Conservation (phyloP, 2,888 invertebrate species). For the Maniola hyperantus region DNA sequence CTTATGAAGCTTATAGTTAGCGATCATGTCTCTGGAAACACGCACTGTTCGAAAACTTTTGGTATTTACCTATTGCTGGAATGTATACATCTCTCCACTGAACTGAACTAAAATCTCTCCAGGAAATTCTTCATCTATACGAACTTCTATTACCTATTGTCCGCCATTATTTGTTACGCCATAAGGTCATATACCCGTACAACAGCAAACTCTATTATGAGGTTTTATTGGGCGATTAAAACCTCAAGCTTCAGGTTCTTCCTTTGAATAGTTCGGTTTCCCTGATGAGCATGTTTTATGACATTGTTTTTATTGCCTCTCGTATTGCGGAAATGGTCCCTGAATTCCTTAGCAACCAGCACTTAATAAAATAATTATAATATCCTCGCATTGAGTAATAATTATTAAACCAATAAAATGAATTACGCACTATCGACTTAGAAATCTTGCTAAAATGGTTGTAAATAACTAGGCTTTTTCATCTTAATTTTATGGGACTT, state of each 20-base stretch:
- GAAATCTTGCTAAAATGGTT: too few species aligned
- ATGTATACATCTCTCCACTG: too few species aligned
- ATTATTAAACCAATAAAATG: too few species aligned
- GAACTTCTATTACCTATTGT: not conserved
- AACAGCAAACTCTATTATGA: conserved; percentile 6
- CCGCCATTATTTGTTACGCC: not conserved
- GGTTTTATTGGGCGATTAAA: conserved; percentile 18
- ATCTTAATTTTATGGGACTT: too few species aligned
- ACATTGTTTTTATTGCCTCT: conserved; percentile 11
- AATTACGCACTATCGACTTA: too few species aligned
- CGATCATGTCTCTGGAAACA: too few species aligned
- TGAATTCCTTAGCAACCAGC: conserved; percentile 1
- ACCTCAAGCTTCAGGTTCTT: conserved; percentile 1
- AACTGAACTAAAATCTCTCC: not conserved
- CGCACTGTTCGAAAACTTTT: too few species aligned
- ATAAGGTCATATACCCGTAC: not conserved
- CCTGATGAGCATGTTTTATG: conserved; percentile 13
- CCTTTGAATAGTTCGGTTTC: conserved; percentile 2
- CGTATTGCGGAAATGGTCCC: conserved; percentile 9
- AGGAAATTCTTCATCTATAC: not conserved
- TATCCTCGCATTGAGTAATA: not conserved
- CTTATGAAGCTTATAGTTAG: too few species aligned
- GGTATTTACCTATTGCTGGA: too few species aligned
- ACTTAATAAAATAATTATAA: not conserved
- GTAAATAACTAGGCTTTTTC: too few species aligned